Evolutionary conservation across 2,888 invertebrate genomes (phyloP).

Genomic region (Tenthredo mesomela): DNA sequence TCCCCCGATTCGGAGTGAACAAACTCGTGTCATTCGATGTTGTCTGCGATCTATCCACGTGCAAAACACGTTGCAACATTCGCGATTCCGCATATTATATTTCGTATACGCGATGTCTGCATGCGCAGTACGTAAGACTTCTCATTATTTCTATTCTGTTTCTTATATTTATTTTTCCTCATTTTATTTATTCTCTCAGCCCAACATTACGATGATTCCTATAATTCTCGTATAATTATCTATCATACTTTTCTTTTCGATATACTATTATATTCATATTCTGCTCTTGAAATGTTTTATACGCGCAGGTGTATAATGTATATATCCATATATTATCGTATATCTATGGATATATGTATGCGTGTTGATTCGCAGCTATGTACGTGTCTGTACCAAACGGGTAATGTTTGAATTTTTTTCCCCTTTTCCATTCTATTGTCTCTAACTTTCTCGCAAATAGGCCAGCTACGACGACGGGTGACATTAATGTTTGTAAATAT

Average conservation of each 20-base stretch:
- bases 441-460: constrained; percentile 12
- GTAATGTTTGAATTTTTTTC: constrained; percentile 38
- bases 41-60: constrained; percentile 28
- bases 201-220: background rate
- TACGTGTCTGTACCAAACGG: too few species aligned
- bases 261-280: background rate
- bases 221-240: background rate
- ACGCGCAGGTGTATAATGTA: background rate
- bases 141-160: too few species aligned
- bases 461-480: background rate
- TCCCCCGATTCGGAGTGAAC: background rate
- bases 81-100: constrained; percentile 24
- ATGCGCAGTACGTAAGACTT: constrained; percentile 10
- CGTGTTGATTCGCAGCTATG: background rate
- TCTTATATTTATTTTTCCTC: background rate
- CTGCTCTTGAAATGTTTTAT: background rate
- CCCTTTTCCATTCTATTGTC: constrained; percentile 9
- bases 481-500: constrained; percentile 34
- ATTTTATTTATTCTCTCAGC: background rate
- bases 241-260: background rate
- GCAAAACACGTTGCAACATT: constrained; percentile 44
- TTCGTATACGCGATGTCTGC: constrained; percentile 16
- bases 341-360: background rate
- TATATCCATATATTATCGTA: background rate
- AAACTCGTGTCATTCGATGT: background rate